Evolutionary conservation across 2,113 vertebrate species (phyloP), one percentile per base, ranked within the genome.

Genomic region (Trogon surrucura): DNA sequence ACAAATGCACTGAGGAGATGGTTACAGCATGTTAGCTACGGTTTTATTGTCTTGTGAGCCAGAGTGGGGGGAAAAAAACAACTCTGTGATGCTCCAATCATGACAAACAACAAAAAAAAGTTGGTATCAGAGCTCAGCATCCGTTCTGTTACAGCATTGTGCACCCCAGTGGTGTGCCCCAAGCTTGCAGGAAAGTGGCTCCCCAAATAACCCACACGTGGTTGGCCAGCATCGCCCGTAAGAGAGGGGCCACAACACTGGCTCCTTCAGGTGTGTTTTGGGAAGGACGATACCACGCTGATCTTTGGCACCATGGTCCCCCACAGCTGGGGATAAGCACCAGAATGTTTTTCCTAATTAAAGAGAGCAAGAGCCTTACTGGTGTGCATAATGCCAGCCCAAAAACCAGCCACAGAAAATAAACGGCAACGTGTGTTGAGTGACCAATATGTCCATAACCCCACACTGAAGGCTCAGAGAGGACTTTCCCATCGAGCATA

Each of bases 51-150:
- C 71, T 69, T 16, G 2, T 0, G 11, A 41, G n/a, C 1, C n/a
- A 34, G 7, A 54, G 20, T 0, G 5, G 27, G 5, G 27, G 34
- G 6, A 5, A 7, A 45, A 30, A 30, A 62, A 3, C 9, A 16
- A 9, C 22, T 27, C 73, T 20, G 16, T 11, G 41, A 34, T 77
- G 53, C 36, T 74, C 13, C 61, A 64, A 15, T 22, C 60, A 14
- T 6, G 45, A 8, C 19, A 70, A 38, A 41, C 41, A 41, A 41
- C 10, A 32, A 26, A 29, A 9, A 36, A 21, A 85, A 51, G 13
- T 64, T 85, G 21, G 9, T 3, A 30, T 36, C 23, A n/a, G 47
- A 71, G 74, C 57, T 72, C 6, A 0, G 0, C 0, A 23, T 0
- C 2, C 23, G 27, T 54, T 53, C 16, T 9, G 4, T 26, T 58